Evolutionary conservation across 2,113 vertebrate genomes (phyloP).

Genomic region (Ginglymostoma cirratum): DNA sequence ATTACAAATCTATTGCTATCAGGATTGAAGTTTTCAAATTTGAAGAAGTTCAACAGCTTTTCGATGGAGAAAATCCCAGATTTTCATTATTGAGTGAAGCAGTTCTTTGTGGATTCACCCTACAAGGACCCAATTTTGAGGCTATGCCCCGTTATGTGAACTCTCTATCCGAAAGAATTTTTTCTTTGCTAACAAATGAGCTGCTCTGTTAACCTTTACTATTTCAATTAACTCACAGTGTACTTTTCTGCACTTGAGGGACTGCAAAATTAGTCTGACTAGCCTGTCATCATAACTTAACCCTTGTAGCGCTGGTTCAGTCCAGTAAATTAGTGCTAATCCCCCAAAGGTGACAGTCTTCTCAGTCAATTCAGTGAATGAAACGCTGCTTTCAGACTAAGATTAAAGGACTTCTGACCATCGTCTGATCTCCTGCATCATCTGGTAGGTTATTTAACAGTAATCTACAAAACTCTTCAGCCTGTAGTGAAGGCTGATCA

Average conservation of each 20-base stretch:
- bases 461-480: background rate
- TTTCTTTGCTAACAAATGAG: background rate
- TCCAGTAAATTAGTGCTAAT: no score
- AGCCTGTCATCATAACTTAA: background rate
- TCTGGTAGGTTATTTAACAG: background rate
- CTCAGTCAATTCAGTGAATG: background rate
- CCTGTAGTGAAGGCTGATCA: background rate
- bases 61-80: background rate
- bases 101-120: background rate
- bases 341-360: no score
- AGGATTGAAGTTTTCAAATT: background rate
- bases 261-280: background rate
- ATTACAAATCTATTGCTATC: background rate
- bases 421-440: background rate
- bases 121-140: background rate
- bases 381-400: background rate
- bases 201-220: background rate
- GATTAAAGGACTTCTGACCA: background rate
- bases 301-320: no score
- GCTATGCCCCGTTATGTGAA: background rate
- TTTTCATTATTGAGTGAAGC: background rate
- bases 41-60: background rate
- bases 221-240: no score
- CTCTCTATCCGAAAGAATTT: background rate
- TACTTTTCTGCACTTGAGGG: background rate